phyloP scores from a whole-genome alignment of 2,797 vertebrate genomes.

The Xiphorhynchus erythropygius region DNA sequence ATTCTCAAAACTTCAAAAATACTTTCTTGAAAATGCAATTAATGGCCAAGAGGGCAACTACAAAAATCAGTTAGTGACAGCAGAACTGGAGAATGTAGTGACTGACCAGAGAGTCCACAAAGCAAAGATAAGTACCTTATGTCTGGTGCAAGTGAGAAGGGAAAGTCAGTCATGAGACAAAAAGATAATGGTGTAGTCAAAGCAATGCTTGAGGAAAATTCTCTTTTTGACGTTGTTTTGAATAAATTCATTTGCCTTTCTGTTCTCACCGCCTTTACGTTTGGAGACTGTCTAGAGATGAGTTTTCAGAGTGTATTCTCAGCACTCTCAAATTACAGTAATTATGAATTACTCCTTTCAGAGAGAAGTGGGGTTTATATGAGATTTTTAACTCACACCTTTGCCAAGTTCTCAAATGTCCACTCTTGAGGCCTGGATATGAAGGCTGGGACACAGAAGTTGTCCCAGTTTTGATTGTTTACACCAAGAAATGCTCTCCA shows the following conservation, averaged over 20 bases:
- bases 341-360: slow-evolving; percentile 25
- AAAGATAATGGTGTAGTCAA: not conserved
- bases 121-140: not conserved
- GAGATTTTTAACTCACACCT: not conserved
- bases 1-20: not conserved
- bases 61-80: not conserved
- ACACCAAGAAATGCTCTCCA: not conserved
- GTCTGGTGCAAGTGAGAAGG: not conserved
- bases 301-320: not conserved
- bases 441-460: not conserved
- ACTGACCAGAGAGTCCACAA: not conserved
- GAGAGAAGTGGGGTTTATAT: not conserved
- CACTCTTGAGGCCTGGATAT: not conserved
- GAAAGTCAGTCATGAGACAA: not conserved
- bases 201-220: not conserved
- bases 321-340: not conserved
- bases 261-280: not conserved
- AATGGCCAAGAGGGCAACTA: not conserved
- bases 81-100: not conserved
- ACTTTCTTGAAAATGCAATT: not conserved
- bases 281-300: not conserved
- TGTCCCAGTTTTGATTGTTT: not conserved
- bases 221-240: not conserved
- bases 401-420: not conserved
- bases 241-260: not conserved